Evolutionary conservation across 2,888 invertebrate genomes (phyloP).

Genomic region (Tipula vernalis): DNA sequence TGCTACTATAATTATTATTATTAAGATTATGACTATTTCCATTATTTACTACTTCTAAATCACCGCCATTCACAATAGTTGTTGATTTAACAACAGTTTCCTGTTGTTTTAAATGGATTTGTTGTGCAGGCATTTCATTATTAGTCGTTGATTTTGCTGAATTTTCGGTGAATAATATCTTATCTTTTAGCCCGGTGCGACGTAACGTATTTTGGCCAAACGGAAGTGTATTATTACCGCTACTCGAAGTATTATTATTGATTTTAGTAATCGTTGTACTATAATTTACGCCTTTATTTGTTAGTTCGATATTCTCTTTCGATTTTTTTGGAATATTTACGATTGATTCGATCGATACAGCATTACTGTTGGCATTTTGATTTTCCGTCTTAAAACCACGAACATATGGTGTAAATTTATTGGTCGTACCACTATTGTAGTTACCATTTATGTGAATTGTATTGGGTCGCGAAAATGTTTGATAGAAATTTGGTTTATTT

Average conservation of each 20-base stretch:
- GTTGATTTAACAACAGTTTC: not conserved
- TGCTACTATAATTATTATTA: not conserved
- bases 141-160: not conserved
- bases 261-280: not conserved
- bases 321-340: not conserved
- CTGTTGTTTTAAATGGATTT: slow-evolving; percentile 15
- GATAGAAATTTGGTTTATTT: not conserved
- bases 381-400: slow-evolving; percentile 27
- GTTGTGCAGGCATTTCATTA: slow-evolving; percentile 11
- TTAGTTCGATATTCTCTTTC: not conserved
- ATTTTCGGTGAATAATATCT: slow-evolving; percentile 25
- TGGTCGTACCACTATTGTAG: not conserved
- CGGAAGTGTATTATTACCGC: slow-evolving; percentile 24
- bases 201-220: slow-evolving; percentile 39
- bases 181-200: slow-evolving; percentile 37
- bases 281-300: slow-evolving; percentile 5
- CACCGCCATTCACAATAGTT: not conserved
- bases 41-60: not conserved
- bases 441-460: slow-evolving; percentile 14
- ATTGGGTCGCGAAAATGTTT: not conserved
- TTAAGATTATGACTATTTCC: not conserved
- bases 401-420: slow-evolving; percentile 26
- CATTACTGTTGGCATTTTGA: not conserved
- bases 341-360: not conserved
- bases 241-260: not conserved